These are phyloP conservation scores for Falco columbarius DNA, from an alignment of 2,797 vertebrate species.

Conservation along the genomic window DNA sequence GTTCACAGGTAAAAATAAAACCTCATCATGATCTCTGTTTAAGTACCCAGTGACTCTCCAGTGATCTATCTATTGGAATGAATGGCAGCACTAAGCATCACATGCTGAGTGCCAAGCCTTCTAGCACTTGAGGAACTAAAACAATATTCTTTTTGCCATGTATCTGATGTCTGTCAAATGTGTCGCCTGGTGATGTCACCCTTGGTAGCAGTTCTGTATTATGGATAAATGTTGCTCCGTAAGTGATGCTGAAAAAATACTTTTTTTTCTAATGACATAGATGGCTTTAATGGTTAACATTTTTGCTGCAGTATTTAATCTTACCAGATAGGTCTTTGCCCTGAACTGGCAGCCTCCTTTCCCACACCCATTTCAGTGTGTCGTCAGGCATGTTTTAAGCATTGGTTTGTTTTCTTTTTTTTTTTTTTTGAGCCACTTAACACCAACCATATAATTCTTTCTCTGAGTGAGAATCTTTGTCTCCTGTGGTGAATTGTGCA, in stretches of 20 bases:
- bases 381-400: not conserved
- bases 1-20: not conserved
- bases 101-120: not conserved
- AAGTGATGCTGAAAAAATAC: not conserved
- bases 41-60: not conserved
- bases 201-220: not conserved
- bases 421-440: not conserved
- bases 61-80: not conserved
- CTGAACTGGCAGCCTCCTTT: not conserved
- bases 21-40: not conserved
- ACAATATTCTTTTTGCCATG: not conserved
- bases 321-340: not conserved
- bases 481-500: not conserved
- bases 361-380: not conserved
- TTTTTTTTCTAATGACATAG: not conserved
- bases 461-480: not conserved
- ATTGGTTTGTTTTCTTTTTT: not conserved
- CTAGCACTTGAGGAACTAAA: not conserved
- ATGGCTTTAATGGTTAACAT: not conserved
- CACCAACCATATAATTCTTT: not conserved
- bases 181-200: not conserved
- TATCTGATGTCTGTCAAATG: not conserved
- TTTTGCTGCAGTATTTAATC: not conserved
- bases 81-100: accelerated
- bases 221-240: not conserved